Evolutionary conservation across 2,888 invertebrate genomes (phyloP).

Genomic region (Tridacna gigas): DNA sequence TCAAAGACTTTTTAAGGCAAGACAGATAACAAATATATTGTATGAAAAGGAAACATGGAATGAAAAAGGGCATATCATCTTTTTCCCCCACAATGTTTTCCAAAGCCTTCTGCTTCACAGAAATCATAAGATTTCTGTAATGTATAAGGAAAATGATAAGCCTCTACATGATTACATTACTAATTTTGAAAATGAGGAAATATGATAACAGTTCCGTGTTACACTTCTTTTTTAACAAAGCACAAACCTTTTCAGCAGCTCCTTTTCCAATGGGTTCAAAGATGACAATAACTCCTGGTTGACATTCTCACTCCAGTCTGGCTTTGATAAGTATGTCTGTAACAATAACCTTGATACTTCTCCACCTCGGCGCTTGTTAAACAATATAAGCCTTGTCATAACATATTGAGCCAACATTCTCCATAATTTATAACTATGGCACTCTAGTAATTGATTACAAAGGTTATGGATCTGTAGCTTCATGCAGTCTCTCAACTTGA

Average conservation of each 20-base stretch:
- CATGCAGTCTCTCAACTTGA: not conserved
- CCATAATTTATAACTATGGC: slow-evolving; percentile 6
- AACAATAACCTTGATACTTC: slow-evolving; percentile 28
- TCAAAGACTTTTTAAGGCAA: too few relatives aligned
- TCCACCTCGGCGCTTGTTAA: slow-evolving; percentile 28
- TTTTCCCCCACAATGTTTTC: too few relatives aligned
- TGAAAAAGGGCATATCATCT: too few relatives aligned
- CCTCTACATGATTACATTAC: too few relatives aligned
- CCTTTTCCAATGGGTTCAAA: slow-evolving; percentile 28
- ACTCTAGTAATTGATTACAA: not conserved
- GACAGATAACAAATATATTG: too few relatives aligned
- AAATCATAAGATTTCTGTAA: too few relatives aligned
- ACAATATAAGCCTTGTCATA: slow-evolving; percentile 27
- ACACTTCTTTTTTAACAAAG: not conserved
- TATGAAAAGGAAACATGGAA: too few relatives aligned
- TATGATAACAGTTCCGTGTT: not conserved
- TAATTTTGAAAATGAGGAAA: too few relatives aligned
- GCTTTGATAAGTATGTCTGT: slow-evolving; percentile 10
- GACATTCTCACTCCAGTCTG: slow-evolving; percentile 24
- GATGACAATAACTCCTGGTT: slow-evolving; percentile 26
- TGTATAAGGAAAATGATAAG: too few relatives aligned
- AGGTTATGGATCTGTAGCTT: slow-evolving; percentile 14
- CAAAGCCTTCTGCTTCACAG: too few relatives aligned
- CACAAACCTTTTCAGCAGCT: slow-evolving; percentile 29
- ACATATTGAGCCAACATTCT: slow-evolving; percentile 24